phyloP scores from a whole-genome alignment of 2,888 invertebrate species.

The Lepidochitona cinerea region DNA sequence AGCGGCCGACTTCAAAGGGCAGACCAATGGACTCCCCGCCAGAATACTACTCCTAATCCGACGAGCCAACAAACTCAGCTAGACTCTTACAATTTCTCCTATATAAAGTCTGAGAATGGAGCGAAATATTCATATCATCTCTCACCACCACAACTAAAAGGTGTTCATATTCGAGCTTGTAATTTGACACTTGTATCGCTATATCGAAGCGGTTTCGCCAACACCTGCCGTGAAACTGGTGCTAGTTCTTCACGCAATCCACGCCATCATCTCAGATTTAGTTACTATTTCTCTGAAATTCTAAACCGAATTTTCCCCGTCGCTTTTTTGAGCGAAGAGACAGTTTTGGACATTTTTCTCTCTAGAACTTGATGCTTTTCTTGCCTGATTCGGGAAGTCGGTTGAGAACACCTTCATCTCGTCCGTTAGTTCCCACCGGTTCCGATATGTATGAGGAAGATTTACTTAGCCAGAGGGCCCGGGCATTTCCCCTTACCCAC shows the following conservation, averaged over 20 bases:
- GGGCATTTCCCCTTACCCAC: constrained; percentile 62
- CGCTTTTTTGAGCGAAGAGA: not conserved
- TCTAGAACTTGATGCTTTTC: constrained; percentile 2
- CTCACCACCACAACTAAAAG: not conserved
- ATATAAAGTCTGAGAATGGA: not conserved
- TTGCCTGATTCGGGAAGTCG: not conserved
- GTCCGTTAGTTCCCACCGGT: not conserved
- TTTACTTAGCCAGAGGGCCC: constrained; percentile 56
- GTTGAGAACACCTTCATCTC: not conserved
- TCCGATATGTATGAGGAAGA: constrained; percentile 64
- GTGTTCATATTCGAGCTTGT: not conserved
- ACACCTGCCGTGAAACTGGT: not conserved
- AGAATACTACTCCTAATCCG: not conserved
- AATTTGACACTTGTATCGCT: not conserved
- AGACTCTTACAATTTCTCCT: not conserved
- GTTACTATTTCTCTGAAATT: no score
- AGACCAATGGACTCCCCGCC: not conserved
- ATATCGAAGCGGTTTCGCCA: not conserved
- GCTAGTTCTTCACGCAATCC: not conserved
- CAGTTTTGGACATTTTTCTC: no score
- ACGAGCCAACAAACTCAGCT: not conserved
- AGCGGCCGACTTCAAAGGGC: not conserved
- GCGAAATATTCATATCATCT: not conserved
- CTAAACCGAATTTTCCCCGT: no score
- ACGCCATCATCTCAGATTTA: not conserved